A percentile compares a stretch with the other conserved stretches of the same genome.
These are phyloP conservation scores for Mylabris phalerata DNA, from an alignment of 1,140 invertebrate species.

Conservation along the genomic window DNA sequence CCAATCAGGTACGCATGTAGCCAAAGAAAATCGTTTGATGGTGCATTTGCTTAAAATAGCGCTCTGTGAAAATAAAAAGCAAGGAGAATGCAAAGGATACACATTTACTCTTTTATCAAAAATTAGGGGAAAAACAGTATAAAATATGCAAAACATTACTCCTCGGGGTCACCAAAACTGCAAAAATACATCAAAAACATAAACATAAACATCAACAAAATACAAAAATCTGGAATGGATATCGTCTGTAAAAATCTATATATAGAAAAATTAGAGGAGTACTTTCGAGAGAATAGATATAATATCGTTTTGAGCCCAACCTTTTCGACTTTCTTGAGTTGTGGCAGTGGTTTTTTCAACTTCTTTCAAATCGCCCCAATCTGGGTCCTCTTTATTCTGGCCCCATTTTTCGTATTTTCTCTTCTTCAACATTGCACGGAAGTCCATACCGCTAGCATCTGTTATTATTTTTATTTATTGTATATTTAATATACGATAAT, in stretches of 20 bases:
- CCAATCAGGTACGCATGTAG: slow-evolving; percentile 25
- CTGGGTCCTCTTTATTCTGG: slow-evolving; percentile 79
- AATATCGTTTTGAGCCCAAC: slow-evolving; percentile 50
- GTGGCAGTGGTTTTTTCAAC: slow-evolving; percentile 76
- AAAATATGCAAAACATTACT: slow-evolving; percentile 23
- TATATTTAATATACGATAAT: too few species aligned
- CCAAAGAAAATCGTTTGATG: slow-evolving; percentile 19
- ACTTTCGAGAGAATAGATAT: slow-evolving; percentile 4
- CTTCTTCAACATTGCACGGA: slow-evolving; percentile 95
- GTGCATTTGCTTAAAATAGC: slow-evolving; percentile 10
- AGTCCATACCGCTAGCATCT: slow-evolving; percentile 97
- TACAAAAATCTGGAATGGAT: slow-evolving; percentile 2
- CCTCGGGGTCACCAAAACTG: slow-evolving; percentile 25
- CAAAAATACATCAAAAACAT: slow-evolving; percentile 22
- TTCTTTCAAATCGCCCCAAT: slow-evolving; percentile 91
- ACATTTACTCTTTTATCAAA: slow-evolving; percentile 20
- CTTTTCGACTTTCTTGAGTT: slow-evolving; percentile 87
- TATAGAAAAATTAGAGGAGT: neutral
- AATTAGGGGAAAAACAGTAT: neutral
- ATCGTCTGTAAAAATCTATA: slow-evolving; percentile 11
- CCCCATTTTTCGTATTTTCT: slow-evolving; percentile 93
- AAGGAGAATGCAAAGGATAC: neutral
- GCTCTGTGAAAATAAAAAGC: slow-evolving; percentile 17
- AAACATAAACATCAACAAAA: slow-evolving; percentile 13
- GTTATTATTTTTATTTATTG: slow-evolving; percentile 19